A percentile compares a stretch with the other conserved stretches of the same genome.
phyloP scores from a whole-genome alignment of 2,113 vertebrate species.

The Hemiprocne comata region DNA sequence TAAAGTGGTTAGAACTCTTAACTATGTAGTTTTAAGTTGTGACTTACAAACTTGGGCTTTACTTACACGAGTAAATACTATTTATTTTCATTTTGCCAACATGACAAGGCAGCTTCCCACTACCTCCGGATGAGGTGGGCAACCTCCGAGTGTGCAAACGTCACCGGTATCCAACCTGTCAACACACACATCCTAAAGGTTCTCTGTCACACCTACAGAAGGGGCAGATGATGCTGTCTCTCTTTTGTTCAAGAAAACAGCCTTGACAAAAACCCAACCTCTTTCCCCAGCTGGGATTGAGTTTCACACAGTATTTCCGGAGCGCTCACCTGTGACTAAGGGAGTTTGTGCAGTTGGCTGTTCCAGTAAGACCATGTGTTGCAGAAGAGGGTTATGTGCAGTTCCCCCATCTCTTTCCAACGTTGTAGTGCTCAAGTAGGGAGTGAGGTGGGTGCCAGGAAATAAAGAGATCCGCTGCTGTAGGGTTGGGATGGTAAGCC shows the following conservation, averaged over 20 bases:
- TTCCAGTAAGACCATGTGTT: slow-evolving; percentile 95
- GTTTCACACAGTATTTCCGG: accelerated
- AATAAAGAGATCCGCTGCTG: slow-evolving; percentile 91
- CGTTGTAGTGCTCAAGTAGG: slow-evolving; percentile 87
- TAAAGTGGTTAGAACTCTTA: not conserved
- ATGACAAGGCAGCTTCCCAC: not conserved
- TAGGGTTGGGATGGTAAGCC: slow-evolving; percentile 82
- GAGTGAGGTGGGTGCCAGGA: slow-evolving; percentile 87
- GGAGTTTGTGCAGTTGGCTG: slow-evolving; percentile 85
- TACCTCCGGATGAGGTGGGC: not conserved
- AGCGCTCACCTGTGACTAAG: slow-evolving; percentile 86
- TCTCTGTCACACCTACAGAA: not conserved
- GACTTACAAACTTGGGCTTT: not conserved
- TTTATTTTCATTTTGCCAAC: not conserved
- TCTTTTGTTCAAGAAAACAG: not conserved
- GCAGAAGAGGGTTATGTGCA: slow-evolving; percentile 89
- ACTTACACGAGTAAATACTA: not conserved
- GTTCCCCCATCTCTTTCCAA: slow-evolving; percentile 85
- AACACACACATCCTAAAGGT: not conserved
- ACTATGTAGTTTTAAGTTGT: not conserved
- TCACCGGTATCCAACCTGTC: accelerated
- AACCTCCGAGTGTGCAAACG: not conserved
- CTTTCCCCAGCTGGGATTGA: not conserved
- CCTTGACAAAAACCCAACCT: not conserved
- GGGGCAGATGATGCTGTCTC: accelerated